Evolutionary conservation across 1,140 invertebrate species (phyloP), one percentile per base, ranked within the genome.

Genomic region (Lineus longissimus): DNA sequence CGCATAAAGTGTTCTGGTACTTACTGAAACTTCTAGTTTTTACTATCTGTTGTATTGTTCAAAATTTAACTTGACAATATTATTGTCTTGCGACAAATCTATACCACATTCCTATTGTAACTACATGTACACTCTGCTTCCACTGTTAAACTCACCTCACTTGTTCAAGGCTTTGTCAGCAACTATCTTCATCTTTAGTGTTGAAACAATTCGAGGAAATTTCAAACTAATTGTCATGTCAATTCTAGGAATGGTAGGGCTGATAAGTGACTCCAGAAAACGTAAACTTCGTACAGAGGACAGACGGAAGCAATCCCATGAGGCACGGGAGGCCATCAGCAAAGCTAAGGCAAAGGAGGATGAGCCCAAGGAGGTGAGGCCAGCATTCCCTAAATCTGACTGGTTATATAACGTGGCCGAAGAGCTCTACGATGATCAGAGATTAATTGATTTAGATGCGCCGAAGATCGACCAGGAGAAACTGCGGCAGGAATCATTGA

Each of bases 291-390:
- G 67, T 13, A 64, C 68, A 58, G 68, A 66, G 67, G 61, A 61
- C 51, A 66, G 54, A 55, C 66, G 59, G 71, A 81, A 73, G 76
- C 59, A 82, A 56, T 71, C 79, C 40, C 88, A 76, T 29, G 91
- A 91, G 82, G 89, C 89, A 0, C 90, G 88, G 88, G 88, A 88
- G 51, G 84, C 85, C 59, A 82, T 91, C 45, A 88, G 88, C 40
- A 82, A 29, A 40, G 62, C 55, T 22, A 31, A n/a, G 33, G 23
- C 29, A 30, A 22, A 56, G 15, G 59, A 55, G 36, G 59, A 65
- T 11, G 57, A 61, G 22, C 54, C 64, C 15, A 62, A 61, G 55
- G 59, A 61, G 25, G 45, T 57, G 30, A 17, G 59, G 19, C 59
- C 41, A n/a, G 2, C 9, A 7, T 36, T 36, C 33, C 25, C 47